phyloP scores from a whole-genome alignment of 92 coral and sea anemone genomes.

The Phenganax subtilis region DNA sequence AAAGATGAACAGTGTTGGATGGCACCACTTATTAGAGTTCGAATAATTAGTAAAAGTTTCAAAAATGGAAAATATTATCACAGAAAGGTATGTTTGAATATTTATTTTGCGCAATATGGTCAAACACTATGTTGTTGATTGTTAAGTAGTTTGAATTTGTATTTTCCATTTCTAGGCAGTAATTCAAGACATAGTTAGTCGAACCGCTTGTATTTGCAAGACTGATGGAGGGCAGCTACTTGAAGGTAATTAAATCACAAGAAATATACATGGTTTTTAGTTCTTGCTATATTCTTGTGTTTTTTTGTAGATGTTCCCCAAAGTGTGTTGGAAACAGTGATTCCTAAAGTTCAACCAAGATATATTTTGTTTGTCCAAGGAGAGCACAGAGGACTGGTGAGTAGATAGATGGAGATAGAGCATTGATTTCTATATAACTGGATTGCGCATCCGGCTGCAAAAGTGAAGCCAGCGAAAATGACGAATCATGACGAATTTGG shows the following conservation, averaged over 20 bases:
- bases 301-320: conserved; percentile 62
- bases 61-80: conserved; percentile 88
- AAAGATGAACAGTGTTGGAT: conserved; percentile 61
- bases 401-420: background rate
- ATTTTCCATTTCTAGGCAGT: conserved; percentile 50
- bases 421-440: too few relatives aligned
- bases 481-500: too few relatives aligned
- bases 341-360: conserved; percentile 68
- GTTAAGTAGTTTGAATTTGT: background rate
- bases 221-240: conserved; percentile 86
- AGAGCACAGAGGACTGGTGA: conserved; percentile 65
- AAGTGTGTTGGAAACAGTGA: conserved; percentile 74
- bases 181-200: conserved; percentile 72
- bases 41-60: conserved; percentile 81
- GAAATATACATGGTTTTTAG: background rate
- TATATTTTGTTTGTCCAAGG: conserved; percentile 73
- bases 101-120: background rate
- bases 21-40: conserved; percentile 76
- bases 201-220: conserved; percentile 66
- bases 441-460: too few relatives aligned
- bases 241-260: conserved; percentile 54
- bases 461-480: too few relatives aligned
- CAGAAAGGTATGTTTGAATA: conserved; percentile 54
- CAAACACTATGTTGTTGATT: background rate
- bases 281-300: background rate